These are phyloP conservation scores for Rhingia campestris DNA, from an alignment of 2,888 invertebrate species.

Conservation along the genomic window DNA sequence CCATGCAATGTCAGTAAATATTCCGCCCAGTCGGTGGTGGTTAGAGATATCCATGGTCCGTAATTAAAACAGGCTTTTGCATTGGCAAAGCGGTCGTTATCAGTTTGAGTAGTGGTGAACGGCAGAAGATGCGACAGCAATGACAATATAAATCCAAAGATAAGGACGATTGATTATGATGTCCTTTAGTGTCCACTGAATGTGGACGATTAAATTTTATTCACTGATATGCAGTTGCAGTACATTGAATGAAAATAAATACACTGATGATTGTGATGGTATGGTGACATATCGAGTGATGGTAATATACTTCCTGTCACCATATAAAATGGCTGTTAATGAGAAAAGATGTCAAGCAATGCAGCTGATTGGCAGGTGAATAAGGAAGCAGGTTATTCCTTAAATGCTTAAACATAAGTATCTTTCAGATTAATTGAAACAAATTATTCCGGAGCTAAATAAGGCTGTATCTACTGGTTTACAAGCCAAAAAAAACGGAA, in stretches of 20 bases:
- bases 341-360: conserved; percentile 7
- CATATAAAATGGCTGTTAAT: conserved; percentile 1
- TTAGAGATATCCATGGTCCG: conserved; percentile 1
- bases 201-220: conserved; percentile 42
- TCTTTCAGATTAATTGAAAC: too few species aligned
- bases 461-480: too few species aligned
- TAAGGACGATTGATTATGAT: conserved; percentile 66
- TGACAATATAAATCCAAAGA: conserved; percentile 59
- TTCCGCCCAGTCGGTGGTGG: conserved; percentile 3
- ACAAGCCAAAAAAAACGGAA: too few species aligned
- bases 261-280: neutral
- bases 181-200: conserved; percentile 19
- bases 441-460: too few species aligned
- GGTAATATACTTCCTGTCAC: conserved; percentile 16
- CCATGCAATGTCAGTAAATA: conserved; percentile 58
- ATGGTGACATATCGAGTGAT: conserved; percentile 42
- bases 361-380: conserved; percentile 1
- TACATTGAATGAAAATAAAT: conserved; percentile 23
- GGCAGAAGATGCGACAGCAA: conserved; percentile 54
- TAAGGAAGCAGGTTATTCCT: neutral
- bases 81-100: conserved; percentile 33
- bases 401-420: too few species aligned
- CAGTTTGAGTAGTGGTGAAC: conserved; percentile 36
- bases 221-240: conserved; percentile 16
- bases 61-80: conserved; percentile 68